Evolutionary conservation across 2,888 invertebrate species (phyloP), one percentile per base, ranked within the genome.

Genomic region (Drosophila histrio): DNA sequence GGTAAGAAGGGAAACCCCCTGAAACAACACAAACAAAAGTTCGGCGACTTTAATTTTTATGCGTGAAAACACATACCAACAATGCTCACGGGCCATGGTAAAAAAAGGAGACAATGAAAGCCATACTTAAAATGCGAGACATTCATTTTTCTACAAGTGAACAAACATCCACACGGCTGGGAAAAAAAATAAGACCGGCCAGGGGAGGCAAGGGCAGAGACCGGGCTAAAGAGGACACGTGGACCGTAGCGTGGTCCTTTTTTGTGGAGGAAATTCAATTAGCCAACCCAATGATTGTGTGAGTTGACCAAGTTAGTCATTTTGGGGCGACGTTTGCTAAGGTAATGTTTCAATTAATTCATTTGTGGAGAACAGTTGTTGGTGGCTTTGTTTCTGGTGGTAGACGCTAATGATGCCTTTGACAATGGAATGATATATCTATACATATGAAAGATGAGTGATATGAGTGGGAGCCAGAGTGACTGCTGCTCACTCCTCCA

Each of bases 311-410:
- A 36, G 44, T 41, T 64, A 49, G 53, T 50, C 59, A 34, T 54
- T 44, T 59, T 47, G 52, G 62, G 62, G 49, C 60, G 60, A 66
- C 72, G 79, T 81, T 88, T 87, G 88, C 88, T 85, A 88, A 88
- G 85, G 85, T 87, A 88, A 88, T 88, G 85, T 85, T 85, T 88
- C 85, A 85, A 85, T 85, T 88, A 86, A 86, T 86, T 87, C 79
- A 79, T 73, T 79, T 81, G 56, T 73, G 79, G 65, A 43, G 4
- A 47, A 21, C 60, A 54, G 67, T 53, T 61, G 67, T 53, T 61
- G 67, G 13, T 44, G 57, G 54, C 28, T 47, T 61, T 34, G 43
- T 52, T 38, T 43, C 30, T 50, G 30, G 49, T 36, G 46, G 46
- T 80, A 80, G 79, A 67, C 52, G 46, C 76, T 83, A 88, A 86